Percentiles rank a stretch among this genome's conserved stretches.
Conservation (phyloP, 2,888 invertebrate species). For the Rhopalosiphum nymphaeae region DNA sequence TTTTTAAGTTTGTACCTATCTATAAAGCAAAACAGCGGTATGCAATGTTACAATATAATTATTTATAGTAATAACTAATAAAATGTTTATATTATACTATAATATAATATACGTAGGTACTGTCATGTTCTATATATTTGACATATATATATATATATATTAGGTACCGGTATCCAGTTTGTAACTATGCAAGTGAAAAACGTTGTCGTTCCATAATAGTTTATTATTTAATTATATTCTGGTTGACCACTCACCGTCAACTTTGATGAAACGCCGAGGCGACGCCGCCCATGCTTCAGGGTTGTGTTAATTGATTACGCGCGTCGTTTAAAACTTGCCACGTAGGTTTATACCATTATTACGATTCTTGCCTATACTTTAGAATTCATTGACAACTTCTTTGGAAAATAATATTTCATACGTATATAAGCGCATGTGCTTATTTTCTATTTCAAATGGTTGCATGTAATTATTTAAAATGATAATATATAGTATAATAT, state of each 20-base stretch:
- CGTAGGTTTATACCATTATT: too few species aligned
- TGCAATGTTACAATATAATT: not conserved
- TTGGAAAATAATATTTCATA: not conserved
- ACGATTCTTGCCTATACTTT: not conserved
- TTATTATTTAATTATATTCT: not conserved
- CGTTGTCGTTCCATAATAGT: not conserved
- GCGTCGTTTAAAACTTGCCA: not conserved
- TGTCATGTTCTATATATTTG: not conserved
- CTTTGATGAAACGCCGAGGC: not conserved
- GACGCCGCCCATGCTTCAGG: conserved; percentile 48
- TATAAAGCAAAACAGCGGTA: too few species aligned
- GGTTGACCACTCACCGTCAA: not conserved
- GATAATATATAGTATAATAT: too few species aligned
- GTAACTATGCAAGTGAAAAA: not conserved
- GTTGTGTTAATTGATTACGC: conserved; percentile 20
- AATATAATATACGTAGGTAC: not conserved
- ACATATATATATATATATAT: not conserved
- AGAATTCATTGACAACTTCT: not conserved
- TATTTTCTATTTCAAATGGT: too few species aligned
- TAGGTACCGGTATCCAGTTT: not conserved
- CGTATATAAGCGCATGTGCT: too few species aligned
- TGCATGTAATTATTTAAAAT: too few species aligned
- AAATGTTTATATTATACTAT: not conserved
- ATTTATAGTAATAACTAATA: not conserved
- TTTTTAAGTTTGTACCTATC: too few species aligned